A percentile compares a stretch with the other conserved stretches of the same genome.
These are phyloP conservation scores for Euphonia xanthogaster DNA, from an alignment of 2,797 vertebrate genomes.

Conservation along the genomic window DNA sequence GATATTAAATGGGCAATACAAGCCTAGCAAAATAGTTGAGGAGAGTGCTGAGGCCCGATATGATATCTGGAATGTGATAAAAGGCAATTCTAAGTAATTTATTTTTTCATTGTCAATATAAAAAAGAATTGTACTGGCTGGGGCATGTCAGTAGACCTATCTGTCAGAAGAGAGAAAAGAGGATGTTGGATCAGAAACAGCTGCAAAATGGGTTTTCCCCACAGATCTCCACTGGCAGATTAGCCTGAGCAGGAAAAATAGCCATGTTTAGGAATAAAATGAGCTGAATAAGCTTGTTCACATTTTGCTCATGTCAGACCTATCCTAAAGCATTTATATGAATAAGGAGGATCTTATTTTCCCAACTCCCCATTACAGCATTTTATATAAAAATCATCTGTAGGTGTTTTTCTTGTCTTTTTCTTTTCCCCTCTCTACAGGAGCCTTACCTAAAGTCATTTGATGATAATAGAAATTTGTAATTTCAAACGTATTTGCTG, in stretches of 20 bases:
- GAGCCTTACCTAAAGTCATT: neutral
- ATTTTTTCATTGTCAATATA: constrained; percentile 6
- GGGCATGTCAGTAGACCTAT: neutral
- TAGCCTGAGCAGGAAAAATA: neutral
- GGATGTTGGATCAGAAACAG: neutral
- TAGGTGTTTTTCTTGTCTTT: neutral
- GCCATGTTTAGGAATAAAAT: neutral
- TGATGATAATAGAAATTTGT: neutral
- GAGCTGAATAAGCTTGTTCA: neutral
- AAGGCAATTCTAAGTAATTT: constrained; percentile 1
- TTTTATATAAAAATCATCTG: neutral
- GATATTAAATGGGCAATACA: neutral
- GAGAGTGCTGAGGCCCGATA: neutral
- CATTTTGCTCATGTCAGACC: neutral
- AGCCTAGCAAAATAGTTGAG: neutral
- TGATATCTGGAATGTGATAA: neutral
- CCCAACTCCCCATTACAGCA: neutral
- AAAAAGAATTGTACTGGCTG: neutral
- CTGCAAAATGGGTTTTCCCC: neutral
- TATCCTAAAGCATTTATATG: neutral
- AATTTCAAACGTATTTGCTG: neutral
- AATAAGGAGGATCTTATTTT: neutral
- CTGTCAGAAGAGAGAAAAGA: neutral
- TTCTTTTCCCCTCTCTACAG: accelerated
- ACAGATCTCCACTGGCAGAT: neutral